phyloP scores from a whole-genome alignment of 2,888 invertebrate genomes.

The Ceramica pisi region DNA sequence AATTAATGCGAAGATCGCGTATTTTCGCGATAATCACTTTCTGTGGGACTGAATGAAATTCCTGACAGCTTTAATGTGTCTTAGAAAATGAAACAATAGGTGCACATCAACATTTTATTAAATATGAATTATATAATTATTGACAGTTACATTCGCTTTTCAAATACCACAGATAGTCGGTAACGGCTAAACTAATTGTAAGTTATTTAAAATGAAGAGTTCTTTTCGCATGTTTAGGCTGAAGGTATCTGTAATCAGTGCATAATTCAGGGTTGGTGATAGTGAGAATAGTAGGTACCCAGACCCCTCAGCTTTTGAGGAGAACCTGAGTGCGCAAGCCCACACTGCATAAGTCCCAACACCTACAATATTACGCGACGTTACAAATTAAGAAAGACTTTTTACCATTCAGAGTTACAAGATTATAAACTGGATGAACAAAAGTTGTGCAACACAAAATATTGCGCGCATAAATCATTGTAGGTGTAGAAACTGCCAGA shows the following conservation, averaged over 20 bases:
- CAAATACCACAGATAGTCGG: background rate
- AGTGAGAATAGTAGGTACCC: background rate
- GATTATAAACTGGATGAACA: background rate
- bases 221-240: background rate
- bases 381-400: background rate
- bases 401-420: background rate
- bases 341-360: background rate
- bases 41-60: no score
- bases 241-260: background rate
- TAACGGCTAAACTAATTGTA: background rate
- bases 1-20: no score
- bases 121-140: background rate
- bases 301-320: background rate
- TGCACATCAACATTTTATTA: background rate
- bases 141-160: background rate
- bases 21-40: no score
- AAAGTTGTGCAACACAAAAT: background rate
- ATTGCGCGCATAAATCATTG: background rate
- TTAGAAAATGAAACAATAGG: background rate
- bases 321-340: background rate
- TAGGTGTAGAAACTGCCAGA: background rate
- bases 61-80: no score
- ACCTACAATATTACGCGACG: no score
- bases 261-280: no score
- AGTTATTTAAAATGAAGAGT: background rate